Evolutionary conservation across 2,797 vertebrate genomes (phyloP).

Genomic region (Furcifer pardalis): DNA sequence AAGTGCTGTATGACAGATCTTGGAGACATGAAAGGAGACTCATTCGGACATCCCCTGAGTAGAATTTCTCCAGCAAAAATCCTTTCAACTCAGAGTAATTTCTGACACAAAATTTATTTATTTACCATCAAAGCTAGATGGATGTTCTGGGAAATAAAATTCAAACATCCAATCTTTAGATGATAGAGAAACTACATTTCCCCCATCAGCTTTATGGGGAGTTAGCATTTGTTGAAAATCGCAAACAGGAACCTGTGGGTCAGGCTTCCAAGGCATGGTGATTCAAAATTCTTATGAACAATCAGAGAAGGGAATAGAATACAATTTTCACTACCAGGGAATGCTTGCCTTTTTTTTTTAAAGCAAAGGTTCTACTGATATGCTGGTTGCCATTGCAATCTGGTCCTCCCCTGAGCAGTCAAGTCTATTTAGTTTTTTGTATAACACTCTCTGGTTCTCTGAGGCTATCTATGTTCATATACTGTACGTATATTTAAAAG

Average conservation of each 20-base stretch:
- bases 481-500: too few species aligned
- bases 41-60: too few species aligned
- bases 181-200: neutral
- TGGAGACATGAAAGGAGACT: too few species aligned
- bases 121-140: neutral
- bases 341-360: too few species aligned
- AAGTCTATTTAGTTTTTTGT: neutral
- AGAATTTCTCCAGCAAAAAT: too few species aligned
- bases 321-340: neutral
- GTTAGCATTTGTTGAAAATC: neutral
- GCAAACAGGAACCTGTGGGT: neutral
- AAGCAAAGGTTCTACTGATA: too few species aligned
- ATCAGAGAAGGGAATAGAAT: neutral
- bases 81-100: too few species aligned
- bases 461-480: too few species aligned
- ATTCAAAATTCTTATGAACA: neutral
- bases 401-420: neutral
- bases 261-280: neutral
- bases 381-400: neutral
- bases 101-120: too few species aligned
- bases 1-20: too few species aligned
- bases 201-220: neutral
- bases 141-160: neutral
- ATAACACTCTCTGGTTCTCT: too few species aligned
- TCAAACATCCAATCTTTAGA: neutral